phyloP scores from a whole-genome alignment of 2,797 vertebrate genomes.

The Halcyon leucocephala region DNA sequence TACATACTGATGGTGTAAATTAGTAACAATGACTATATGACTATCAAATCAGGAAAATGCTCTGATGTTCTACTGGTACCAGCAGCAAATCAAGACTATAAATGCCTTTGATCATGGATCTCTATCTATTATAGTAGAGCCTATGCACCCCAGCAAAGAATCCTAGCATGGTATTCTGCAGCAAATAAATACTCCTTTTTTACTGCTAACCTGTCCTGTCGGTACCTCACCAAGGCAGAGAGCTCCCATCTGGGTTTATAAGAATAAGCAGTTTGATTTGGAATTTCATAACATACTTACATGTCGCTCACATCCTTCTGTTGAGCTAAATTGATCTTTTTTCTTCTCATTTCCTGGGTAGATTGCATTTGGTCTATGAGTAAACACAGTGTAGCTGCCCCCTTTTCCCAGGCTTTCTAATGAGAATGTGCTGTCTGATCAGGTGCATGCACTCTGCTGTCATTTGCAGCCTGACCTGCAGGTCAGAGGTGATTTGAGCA shows the following conservation, averaged over 20 bases:
- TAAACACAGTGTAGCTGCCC: conserved; percentile 78
- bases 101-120: not conserved
- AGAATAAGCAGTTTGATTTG: conserved; percentile 65
- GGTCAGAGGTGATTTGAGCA: conserved; percentile 85
- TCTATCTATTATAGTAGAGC: not conserved
- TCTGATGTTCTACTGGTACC: not conserved
- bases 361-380: conserved; percentile 78
- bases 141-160: not conserved
- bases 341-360: conserved; percentile 76
- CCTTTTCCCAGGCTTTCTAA: conserved; percentile 82
- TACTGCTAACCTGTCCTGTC: conserved; percentile 48
- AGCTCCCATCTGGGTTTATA: conserved; percentile 41
- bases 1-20: not conserved
- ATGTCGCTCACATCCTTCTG: conserved; percentile 69
- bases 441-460: conserved; percentile 85
- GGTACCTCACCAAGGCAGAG: conserved; percentile 10
- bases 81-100: not conserved
- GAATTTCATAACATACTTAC: conserved; percentile 73
- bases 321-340: conserved; percentile 73
- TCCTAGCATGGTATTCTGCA: not conserved
- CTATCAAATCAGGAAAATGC: not conserved
- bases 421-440: conserved; percentile 85
- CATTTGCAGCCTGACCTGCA: conserved; percentile 84
- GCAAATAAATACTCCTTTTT: conserved; percentile 47
- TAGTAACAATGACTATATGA: not conserved